These are phyloP conservation scores for Verasper variegatus DNA, from an alignment of 2,113 vertebrate genomes.

Conservation along the genomic window DNA sequence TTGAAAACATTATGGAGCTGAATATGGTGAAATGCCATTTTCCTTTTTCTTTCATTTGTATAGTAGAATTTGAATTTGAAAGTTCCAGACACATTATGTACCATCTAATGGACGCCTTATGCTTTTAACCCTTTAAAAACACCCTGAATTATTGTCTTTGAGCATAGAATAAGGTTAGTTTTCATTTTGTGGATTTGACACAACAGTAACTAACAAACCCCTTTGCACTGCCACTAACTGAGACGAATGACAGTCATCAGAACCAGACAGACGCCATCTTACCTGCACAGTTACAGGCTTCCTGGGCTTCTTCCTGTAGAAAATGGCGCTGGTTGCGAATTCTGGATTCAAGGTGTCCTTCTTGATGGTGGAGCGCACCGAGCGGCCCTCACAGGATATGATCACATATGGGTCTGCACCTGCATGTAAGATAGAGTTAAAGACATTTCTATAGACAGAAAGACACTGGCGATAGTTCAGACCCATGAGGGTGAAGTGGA, in stretches of 20 bases:
- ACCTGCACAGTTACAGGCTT: slow-evolving; percentile 90
- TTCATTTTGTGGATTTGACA: no score
- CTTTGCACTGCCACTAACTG: no score
- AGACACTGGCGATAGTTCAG: neutral
- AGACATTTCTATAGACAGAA: neutral
- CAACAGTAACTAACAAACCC: no score
- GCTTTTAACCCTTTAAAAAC: neutral
- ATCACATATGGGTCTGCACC: slow-evolving; percentile 91
- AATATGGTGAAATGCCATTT: no score
- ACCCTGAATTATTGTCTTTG: neutral
- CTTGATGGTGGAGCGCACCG: slow-evolving; percentile 79
- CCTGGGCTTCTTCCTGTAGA: slow-evolving; percentile 87
- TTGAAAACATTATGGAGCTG: no score
- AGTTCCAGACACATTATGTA: no score
- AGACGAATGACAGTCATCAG: slow-evolving; percentile 4
- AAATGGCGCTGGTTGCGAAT: slow-evolving; percentile 88
- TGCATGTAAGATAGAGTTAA: slow-evolving; percentile 55
- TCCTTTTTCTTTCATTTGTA: neutral
- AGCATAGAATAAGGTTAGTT: no score
- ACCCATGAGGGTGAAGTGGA: neutral
- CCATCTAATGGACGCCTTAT: no score
- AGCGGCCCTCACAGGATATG: slow-evolving; percentile 88
- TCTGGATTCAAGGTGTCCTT: slow-evolving; percentile 79
- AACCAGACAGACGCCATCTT: slow-evolving; percentile 39
- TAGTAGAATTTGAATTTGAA: neutral